Evolutionary conservation across 1,140 invertebrate genomes (phyloP).

Genomic region (Zaprionus vittiger): DNA sequence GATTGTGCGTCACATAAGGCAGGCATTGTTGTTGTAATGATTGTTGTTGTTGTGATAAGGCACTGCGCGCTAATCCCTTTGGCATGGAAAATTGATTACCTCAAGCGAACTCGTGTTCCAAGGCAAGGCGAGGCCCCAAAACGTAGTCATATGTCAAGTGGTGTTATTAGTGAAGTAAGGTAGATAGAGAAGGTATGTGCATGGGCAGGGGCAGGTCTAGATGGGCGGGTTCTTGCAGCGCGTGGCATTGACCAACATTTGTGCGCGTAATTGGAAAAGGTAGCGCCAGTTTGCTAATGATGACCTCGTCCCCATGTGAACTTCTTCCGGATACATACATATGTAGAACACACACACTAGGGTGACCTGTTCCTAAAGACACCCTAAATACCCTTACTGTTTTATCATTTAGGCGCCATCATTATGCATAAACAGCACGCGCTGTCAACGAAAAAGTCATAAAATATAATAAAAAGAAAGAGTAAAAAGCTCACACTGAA

Average conservation of each 20-base stretch:
- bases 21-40: not conserved
- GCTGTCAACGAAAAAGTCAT: constrained; percentile 22
- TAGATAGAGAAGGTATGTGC: not conserved
- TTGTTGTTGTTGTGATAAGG: constrained; percentile 35
- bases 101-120: constrained; percentile 57
- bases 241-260: constrained; percentile 73
- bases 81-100: constrained; percentile 60
- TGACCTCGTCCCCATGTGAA: constrained; percentile 1
- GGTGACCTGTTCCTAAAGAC: constrained; percentile 36
- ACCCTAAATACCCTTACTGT: not conserved
- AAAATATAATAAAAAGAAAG: constrained; percentile 36
- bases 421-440: constrained; percentile 28
- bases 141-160: constrained; percentile 50
- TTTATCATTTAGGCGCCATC: constrained; percentile 33
- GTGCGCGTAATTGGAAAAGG: constrained; percentile 50
- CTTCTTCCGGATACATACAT: constrained; percentile 6
- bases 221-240: constrained; percentile 33
- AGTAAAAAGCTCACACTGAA: constrained; percentile 37
- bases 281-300: not conserved
- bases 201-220: constrained; percentile 1
- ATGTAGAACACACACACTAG: not conserved
- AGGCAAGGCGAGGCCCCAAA: constrained; percentile 48
- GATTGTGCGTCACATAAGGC: constrained; percentile 7
- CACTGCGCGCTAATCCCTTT: constrained; percentile 33
- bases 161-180: constrained; percentile 8